Conservation (phyloP, 2,797 vertebrate species). For the Neomorphus geoffroyi region DNA sequence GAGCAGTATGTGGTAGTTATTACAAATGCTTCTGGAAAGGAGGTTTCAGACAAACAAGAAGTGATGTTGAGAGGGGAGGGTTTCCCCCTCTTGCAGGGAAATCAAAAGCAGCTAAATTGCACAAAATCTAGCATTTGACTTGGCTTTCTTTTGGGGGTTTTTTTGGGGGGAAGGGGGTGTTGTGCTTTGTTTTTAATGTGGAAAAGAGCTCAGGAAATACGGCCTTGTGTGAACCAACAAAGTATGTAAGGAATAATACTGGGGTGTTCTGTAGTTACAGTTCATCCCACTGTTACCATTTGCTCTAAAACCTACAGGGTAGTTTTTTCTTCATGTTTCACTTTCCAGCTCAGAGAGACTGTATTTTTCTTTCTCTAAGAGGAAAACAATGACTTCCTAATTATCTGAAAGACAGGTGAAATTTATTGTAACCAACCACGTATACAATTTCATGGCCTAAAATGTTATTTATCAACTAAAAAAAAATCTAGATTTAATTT, state of each 20-base stretch:
- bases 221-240: not conserved
- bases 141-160: not conserved
- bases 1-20: not conserved
- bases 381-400: not conserved
- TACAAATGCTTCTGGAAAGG: not conserved
- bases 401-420: not conserved
- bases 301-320: not conserved
- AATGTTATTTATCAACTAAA: not conserved
- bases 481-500: not conserved
- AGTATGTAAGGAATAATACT: not conserved
- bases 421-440: not conserved
- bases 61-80: not conserved
- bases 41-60: not conserved
- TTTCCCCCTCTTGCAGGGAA: not conserved
- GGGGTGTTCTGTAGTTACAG: not conserved
- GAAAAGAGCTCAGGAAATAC: not conserved
- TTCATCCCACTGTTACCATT: not conserved
- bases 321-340: not conserved
- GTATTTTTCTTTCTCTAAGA: not conserved
- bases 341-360: not conserved
- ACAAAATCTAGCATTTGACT: not conserved
- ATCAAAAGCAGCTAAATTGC: not conserved
- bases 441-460: not conserved
- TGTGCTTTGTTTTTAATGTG: not conserved
- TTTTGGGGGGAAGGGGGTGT: not conserved